These are phyloP conservation scores for Dendrocopos noguchii DNA, from an alignment of 2,113 vertebrate genomes.

Conservation along the genomic window DNA sequence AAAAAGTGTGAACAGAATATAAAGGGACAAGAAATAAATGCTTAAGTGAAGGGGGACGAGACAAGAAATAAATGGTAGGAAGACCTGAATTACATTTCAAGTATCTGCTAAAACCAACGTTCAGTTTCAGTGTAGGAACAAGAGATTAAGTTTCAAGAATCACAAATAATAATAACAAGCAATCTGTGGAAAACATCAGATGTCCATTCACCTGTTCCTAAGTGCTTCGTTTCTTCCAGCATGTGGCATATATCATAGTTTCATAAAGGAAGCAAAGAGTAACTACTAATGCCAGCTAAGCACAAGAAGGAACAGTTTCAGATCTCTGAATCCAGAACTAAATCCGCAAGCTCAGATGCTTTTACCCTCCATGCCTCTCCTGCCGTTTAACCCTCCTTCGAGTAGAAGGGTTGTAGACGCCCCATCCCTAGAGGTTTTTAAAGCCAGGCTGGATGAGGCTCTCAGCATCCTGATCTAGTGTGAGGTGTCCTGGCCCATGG, in stretches of 20 bases:
- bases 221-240: no score
- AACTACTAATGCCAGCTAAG: not conserved
- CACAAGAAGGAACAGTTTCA: not conserved
- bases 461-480: no score
- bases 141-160: not conserved
- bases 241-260: not conserved
- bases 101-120: not conserved
- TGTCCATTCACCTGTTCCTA: no score
- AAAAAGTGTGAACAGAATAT: not conserved
- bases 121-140: not conserved
- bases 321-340: not conserved
- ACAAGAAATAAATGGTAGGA: not conserved
- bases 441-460: no score
- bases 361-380: not conserved
- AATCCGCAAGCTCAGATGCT: not conserved
- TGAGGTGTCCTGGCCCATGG: no score
- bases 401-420: not conserved
- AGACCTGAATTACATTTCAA: not conserved
- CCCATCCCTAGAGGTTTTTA: no score
- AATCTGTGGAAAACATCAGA: fast-evolving
- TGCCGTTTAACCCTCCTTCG: not conserved
- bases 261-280: not conserved
- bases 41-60: not conserved
- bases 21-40: not conserved
- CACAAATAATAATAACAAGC: not conserved